Evolutionary conservation across 2,113 vertebrate genomes (phyloP).

Genomic region (Synodontis membranacea): DNA sequence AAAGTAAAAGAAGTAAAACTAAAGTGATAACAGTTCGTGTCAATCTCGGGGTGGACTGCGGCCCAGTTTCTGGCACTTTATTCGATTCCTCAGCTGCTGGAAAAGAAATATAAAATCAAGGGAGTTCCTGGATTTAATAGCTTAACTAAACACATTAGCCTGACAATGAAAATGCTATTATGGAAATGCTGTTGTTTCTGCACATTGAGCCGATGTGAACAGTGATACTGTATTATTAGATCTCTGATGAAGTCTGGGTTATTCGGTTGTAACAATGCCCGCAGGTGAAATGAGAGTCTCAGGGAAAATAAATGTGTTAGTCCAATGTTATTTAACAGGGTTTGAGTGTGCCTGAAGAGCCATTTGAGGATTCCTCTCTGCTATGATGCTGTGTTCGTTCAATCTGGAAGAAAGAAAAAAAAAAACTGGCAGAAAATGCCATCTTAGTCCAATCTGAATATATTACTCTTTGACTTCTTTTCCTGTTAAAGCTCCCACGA

Average conservation of each 20-base stretch:
- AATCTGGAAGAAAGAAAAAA: neutral
- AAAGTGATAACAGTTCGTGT: neutral
- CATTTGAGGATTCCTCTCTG: neutral
- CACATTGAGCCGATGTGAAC: neutral
- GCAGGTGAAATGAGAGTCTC: constrained; percentile 8
- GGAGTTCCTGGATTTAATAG: neutral
- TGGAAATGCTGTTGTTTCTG: neutral
- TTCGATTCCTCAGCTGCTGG: neutral
- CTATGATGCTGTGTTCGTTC: neutral
- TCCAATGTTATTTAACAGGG: constrained; percentile 2
- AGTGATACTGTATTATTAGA: neutral
- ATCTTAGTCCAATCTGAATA: neutral
- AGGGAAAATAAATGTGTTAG: constrained; percentile 3
- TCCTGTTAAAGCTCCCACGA: neutral
- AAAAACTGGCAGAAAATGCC: neutral
- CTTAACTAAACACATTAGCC: neutral
- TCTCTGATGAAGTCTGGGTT: constrained; percentile 21
- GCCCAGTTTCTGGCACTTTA: neutral
- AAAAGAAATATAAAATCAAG: neutral
- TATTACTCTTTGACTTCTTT: neutral
- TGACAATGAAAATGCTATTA: neutral
- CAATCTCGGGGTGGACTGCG: neutral
- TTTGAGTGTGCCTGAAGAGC: constrained; percentile 11
- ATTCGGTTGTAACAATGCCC: constrained; percentile 7
- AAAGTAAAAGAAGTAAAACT: neutral